These are phyloP conservation scores for Odocoileus hemionus DNA, from an alignment of 2,113 vertebrate species.

Conservation along the genomic window DNA sequence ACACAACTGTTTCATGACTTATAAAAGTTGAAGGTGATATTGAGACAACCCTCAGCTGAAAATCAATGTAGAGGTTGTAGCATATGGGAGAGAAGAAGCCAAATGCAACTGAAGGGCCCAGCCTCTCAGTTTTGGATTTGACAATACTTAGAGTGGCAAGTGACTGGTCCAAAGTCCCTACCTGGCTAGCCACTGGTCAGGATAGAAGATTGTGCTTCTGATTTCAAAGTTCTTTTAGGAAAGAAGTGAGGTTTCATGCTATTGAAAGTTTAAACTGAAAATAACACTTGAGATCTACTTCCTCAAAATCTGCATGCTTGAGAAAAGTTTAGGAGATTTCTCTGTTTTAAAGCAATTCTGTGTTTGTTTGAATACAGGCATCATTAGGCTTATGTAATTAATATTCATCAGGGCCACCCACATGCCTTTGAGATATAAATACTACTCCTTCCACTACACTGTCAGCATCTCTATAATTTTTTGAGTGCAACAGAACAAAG, in stretches of 20 bases:
- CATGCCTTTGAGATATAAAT: slow-evolving; percentile 73
- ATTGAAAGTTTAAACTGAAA: background rate
- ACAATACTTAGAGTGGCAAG: background rate
- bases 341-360: slow-evolving; percentile 61
- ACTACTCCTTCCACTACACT: slow-evolving; percentile 64
- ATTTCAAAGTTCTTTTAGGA: background rate
- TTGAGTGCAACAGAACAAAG: slow-evolving; percentile 62
- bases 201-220: background rate
- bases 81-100: background rate
- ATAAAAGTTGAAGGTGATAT: background rate
- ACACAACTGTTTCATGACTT: background rate
- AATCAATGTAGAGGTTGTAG: background rate
- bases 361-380: slow-evolving; percentile 70
- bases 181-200: background rate
- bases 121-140: background rate
- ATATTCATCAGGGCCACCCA: slow-evolving; percentile 70
- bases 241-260: background rate
- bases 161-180: background rate
- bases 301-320: slow-evolving; percentile 44
- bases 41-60: background rate
- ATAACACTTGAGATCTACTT: slow-evolving; percentile 65
- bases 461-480: slow-evolving; percentile 73
- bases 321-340: slow-evolving; percentile 72
- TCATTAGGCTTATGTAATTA: slow-evolving; percentile 75
- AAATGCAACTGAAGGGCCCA: background rate